A percentile compares a stretch with the other conserved stretches of the same genome.
These are phyloP conservation scores for Paramuricea clavata DNA, from an alignment of 92 coral and sea anemone genomes.

Conservation along the genomic window DNA sequence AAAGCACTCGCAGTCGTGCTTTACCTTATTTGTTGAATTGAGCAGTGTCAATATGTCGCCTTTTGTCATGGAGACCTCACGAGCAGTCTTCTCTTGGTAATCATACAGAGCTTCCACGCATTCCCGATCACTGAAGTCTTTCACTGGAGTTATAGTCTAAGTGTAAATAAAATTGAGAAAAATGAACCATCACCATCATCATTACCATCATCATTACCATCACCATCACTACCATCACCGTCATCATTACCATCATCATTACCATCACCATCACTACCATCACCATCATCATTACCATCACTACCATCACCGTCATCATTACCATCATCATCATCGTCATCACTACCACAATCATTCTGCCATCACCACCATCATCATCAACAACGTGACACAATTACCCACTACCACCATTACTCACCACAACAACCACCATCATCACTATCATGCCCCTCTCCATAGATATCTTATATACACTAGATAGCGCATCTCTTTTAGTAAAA, in stretches of 20 bases:
- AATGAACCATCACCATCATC: background rate
- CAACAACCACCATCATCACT: background rate
- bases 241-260: background rate
- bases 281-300: background rate
- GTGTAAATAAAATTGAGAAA: background rate
- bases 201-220: background rate
- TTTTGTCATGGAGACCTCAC: conserved; percentile 98
- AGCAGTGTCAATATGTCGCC: conserved; percentile 93
- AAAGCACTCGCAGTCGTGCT: too few species aligned
- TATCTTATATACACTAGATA: too few species aligned
- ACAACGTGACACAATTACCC: too few species aligned
- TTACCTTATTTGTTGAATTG: conserved; percentile 95
- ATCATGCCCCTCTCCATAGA: too few species aligned
- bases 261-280: background rate
- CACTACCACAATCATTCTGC: background rate
- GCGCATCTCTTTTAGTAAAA: too few species aligned
- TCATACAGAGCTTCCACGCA: conserved; percentile 97
- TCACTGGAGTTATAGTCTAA: conserved; percentile 82
- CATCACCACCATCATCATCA: background rate
- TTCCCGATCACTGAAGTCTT: conserved; percentile 93
- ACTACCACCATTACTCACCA: too few species aligned
- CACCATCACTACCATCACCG: background rate
- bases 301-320: background rate
- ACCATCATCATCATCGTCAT: background rate
- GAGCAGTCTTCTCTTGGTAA: conserved; percentile 98